A percentile compares a stretch with the other conserved stretches of the same genome.
These are phyloP conservation scores for Umimayanthus kanabou DNA, from an alignment of 92 coral and sea anemone genomes.

Conservation along the genomic window DNA sequence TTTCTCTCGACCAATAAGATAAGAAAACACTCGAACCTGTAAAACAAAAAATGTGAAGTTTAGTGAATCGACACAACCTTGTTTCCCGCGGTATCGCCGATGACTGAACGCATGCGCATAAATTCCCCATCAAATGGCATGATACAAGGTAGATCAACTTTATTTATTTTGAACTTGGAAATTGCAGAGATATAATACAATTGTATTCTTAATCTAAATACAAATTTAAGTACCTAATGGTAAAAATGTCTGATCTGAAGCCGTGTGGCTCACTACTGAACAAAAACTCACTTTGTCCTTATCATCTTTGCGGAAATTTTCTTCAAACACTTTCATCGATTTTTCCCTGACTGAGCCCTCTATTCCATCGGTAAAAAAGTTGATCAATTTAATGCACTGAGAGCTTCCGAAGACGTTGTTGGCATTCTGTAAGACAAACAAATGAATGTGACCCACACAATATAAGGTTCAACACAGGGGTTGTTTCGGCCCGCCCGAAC, in stretches of 20 bases:
- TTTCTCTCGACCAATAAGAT: slow-evolving; percentile 91
- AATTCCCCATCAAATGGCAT: too few species aligned
- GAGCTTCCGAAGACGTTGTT: slow-evolving; percentile 42
- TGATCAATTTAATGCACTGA: slow-evolving; percentile 78
- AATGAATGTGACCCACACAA: too few species aligned
- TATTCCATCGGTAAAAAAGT: slow-evolving; percentile 94
- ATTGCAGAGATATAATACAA: background rate
- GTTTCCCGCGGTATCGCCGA: too few species aligned
- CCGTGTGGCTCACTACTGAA: too few species aligned
- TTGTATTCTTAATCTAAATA: too few species aligned
- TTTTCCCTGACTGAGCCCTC: slow-evolving; percentile 55
- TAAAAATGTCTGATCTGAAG: too few species aligned
- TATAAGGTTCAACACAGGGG: background rate
- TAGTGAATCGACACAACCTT: background rate
- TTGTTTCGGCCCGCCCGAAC: too few species aligned
- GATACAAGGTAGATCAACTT: too few species aligned
- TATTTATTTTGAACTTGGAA: background rate
- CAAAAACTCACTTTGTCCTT: slow-evolving; percentile 41
- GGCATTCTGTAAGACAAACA: slow-evolving; percentile 30
- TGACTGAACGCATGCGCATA: background rate
- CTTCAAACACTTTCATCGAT: slow-evolving; percentile 48
- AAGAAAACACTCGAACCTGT: slow-evolving; percentile 92
- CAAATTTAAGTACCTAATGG: too few species aligned
- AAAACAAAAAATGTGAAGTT: background rate
- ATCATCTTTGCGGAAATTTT: slow-evolving; percentile 30